Percentiles rank a stretch among this genome's conserved stretches.
phyloP scores from a whole-genome alignment of 2,888 invertebrate species.

The Arctia plantaginis region DNA sequence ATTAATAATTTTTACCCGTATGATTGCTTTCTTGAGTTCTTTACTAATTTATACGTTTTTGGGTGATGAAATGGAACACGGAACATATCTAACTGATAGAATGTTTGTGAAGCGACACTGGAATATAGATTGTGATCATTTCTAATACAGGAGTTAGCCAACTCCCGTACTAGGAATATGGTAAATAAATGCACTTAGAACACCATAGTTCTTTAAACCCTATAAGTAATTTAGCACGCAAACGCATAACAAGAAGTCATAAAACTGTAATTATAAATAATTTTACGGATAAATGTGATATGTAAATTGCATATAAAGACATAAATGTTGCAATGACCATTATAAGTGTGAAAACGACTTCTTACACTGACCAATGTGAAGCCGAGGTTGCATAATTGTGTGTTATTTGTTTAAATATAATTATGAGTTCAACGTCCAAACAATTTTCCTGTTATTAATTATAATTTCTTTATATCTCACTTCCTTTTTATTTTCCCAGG shows the following conservation, averaged over 20 bases:
- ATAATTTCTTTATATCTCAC: slow-evolving; percentile 54
- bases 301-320: slow-evolving; percentile 3
- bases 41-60: not conserved
- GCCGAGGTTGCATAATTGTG: slow-evolving; percentile 20
- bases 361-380: slow-evolving; percentile 1
- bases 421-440: slow-evolving; percentile 53
- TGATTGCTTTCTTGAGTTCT: not conserved
- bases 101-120: too few species aligned
- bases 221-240: not conserved
- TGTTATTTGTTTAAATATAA: slow-evolving; percentile 20
- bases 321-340: slow-evolving; percentile 21
- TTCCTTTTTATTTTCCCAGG: slow-evolving; percentile 59
- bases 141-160: not conserved
- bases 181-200: not conserved
- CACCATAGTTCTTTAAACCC: not conserved
- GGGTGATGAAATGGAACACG: too few species aligned
- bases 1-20: not conserved
- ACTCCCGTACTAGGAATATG: not conserved
- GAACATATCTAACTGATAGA: too few species aligned
- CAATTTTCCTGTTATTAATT: slow-evolving; percentile 42
- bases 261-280: not conserved
- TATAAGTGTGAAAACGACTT: slow-evolving; percentile 12
- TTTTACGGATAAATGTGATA: not conserved
- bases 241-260: not conserved
- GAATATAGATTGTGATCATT: too few species aligned